Conservation (phyloP, 2,113 vertebrate genomes). For the Rhabdornis inornatus region DNA sequence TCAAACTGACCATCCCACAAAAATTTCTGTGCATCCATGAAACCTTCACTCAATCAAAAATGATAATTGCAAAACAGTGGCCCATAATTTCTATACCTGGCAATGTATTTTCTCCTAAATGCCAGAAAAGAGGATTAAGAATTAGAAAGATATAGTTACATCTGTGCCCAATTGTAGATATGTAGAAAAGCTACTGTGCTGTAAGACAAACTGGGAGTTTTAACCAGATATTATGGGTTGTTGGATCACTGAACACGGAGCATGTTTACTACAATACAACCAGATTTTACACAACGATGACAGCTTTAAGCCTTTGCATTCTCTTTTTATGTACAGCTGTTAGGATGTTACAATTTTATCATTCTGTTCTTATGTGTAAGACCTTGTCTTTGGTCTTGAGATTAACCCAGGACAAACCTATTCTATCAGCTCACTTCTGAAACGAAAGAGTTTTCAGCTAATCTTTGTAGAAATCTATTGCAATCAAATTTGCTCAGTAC, state of each 20-base stretch:
- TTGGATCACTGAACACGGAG: neutral
- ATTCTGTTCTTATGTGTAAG: neutral
- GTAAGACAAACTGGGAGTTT: neutral
- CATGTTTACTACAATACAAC: neutral
- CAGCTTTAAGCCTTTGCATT: neutral
- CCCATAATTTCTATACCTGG: rapidly evolving
- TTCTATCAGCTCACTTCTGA: neutral
- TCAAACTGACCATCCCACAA: neutral
- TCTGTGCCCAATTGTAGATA: neutral
- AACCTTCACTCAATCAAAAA: neutral
- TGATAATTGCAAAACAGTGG: neutral
- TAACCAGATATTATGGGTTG: neutral
- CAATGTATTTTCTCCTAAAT: neutral
- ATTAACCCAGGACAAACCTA: neutral
- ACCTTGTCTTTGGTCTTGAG: neutral
- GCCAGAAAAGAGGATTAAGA: neutral
- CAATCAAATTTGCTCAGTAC: neutral
- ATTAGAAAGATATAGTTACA: neutral
- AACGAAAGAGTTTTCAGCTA: neutral
- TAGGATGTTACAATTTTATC: neutral
- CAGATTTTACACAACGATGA: neutral
- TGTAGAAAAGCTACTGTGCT: neutral
- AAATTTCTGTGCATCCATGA: neutral
- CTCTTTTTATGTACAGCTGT: neutral
- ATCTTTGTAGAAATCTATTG: neutral